phyloP scores from a whole-genome alignment of 2,797 vertebrate genomes.

The Pseudotriccus pelzelni region DNA sequence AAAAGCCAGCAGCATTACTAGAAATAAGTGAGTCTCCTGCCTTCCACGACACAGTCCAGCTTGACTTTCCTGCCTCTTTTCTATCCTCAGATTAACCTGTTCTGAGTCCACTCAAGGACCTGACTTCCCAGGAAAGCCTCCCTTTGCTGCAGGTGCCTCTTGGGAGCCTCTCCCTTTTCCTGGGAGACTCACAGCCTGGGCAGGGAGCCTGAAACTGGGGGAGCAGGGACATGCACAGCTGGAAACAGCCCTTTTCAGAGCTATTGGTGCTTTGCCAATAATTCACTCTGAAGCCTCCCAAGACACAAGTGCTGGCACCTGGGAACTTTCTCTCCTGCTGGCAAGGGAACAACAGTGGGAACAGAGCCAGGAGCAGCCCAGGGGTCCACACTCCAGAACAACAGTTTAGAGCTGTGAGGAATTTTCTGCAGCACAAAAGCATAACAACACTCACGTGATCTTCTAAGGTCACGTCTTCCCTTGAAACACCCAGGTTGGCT shows the following conservation, averaged over 20 bases:
- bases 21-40: background rate
- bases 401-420: background rate
- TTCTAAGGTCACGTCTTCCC: slow-evolving; percentile 97
- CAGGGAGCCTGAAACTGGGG: background rate
- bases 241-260: background rate
- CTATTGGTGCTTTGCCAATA: background rate
- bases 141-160: background rate
- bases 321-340: background rate
- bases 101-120: accelerated
- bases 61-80: background rate
- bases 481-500: slow-evolving; percentile 90
- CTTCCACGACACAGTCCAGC: background rate
- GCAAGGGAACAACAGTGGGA: background rate
- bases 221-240: background rate
- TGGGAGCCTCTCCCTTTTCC: background rate
- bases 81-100: background rate
- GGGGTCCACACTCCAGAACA: background rate
- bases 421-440: background rate
- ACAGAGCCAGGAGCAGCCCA: background rate
- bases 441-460: slow-evolving; percentile 88
- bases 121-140: background rate
- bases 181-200: background rate
- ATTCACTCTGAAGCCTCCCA: background rate
- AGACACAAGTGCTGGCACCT: background rate
- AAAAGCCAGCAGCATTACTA: background rate